A percentile compares a stretch with the other conserved stretches of the same genome.
These are phyloP conservation scores for Channa maculata DNA, from an alignment of 2,113 vertebrate genomes.

Conservation along the genomic window DNA sequence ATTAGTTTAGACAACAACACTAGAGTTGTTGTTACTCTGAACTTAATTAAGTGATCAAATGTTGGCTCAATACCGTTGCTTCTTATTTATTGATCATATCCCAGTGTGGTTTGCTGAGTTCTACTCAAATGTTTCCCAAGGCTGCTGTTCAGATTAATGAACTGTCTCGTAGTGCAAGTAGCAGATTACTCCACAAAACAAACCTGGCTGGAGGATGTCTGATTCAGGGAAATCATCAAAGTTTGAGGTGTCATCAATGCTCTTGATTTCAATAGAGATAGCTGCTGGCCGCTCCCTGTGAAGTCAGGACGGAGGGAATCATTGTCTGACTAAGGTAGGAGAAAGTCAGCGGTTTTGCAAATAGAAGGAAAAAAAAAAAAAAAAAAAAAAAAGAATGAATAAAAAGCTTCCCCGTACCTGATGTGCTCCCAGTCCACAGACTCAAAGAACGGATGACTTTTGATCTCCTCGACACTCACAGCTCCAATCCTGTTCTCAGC, in stretches of 20 bases:
- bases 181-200: conserved; percentile 33
- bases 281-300: conserved; percentile 94
- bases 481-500: conserved; percentile 95
- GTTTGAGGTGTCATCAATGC: conserved; percentile 97
- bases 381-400: neutral
- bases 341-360: neutral
- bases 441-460: conserved; percentile 94
- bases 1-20: neutral
- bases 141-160: neutral
- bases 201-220: conserved; percentile 97
- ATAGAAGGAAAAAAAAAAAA: neutral
- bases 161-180: neutral
- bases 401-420: conserved; percentile 83
- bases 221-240: conserved; percentile 98
- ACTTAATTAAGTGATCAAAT: neutral
- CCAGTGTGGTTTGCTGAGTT: no score
- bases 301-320: neutral
- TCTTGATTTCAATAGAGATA: conserved; percentile 97
- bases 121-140: no score
- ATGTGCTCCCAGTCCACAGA: conserved; percentile 98
- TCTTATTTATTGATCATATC: neutral
- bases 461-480: conserved; percentile 95
- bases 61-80: neutral
- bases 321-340: neutral
- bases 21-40: no score